Evolutionary conservation across 2,888 invertebrate genomes (phyloP).

Genomic region (Diabrotica balteata): DNA sequence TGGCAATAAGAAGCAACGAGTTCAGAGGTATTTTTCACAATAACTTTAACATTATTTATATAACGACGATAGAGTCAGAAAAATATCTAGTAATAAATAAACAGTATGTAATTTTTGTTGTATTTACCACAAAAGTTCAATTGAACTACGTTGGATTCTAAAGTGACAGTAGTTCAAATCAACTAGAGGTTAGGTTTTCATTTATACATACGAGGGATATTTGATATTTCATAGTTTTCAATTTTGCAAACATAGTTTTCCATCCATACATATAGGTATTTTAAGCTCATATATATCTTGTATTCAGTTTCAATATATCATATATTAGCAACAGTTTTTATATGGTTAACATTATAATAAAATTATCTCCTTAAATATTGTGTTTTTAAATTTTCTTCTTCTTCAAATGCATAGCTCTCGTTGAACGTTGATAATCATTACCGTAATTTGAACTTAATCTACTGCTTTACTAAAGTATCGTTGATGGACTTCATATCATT

Average conservation of each 20-base stretch:
- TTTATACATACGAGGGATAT: slow-evolving; percentile 7
- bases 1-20: slow-evolving; percentile 6
- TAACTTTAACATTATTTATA: background rate
- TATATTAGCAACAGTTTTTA: too few species aligned
- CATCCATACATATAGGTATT: background rate
- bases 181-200: background rate
- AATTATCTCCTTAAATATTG: too few species aligned
- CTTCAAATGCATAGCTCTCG: too few species aligned
- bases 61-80: background rate
- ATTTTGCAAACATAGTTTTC: background rate
- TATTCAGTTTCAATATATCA: too few species aligned
- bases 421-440: too few species aligned
- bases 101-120: background rate
- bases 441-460: too few species aligned
- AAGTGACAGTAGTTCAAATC: slow-evolving; percentile 11
- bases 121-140: background rate
- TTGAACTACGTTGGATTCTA: slow-evolving; percentile 2
- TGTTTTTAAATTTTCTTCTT: too few species aligned
- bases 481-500: too few species aligned
- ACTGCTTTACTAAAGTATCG: too few species aligned
- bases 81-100: background rate
- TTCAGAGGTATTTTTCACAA: slow-evolving; percentile 2
- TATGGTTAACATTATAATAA: too few species aligned
- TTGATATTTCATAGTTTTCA: background rate
- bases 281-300: too few species aligned